Conservation (phyloP, 2,797 vertebrate genomes). For the Melanotaenia parkinsoni region DNA sequence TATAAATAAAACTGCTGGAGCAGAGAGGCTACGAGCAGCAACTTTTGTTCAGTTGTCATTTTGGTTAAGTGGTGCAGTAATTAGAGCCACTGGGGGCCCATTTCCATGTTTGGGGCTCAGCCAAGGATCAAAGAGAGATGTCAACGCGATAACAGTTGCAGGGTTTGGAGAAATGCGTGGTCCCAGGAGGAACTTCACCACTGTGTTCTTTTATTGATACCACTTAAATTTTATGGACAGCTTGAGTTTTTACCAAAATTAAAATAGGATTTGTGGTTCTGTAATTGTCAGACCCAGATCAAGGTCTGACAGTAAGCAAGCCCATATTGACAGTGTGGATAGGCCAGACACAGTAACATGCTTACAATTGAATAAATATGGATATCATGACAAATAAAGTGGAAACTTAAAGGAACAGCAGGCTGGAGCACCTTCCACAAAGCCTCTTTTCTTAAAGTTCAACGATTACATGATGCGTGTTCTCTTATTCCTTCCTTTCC, state of each 20-base stretch:
- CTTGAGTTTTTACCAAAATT: constrained; percentile 47
- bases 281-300: constrained; percentile 2
- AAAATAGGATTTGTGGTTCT: constrained; percentile 18
- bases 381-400: constrained; percentile 25
- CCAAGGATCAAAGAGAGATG: constrained; percentile 55
- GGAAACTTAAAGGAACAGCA: constrained; percentile 13
- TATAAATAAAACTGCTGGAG: constrained; percentile 13
- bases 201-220: constrained; percentile 35
- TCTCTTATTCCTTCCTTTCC: constrained; percentile 54
- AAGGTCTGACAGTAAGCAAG: not conserved
- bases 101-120: constrained; percentile 60
- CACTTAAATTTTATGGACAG: constrained; percentile 20
- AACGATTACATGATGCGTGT: constrained; percentile 47
- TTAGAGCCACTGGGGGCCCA: constrained; percentile 71
- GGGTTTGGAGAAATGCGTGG: constrained; percentile 31
- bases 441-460: constrained; percentile 37
- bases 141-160: constrained; percentile 47
- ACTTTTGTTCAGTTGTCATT: constrained; percentile 79
- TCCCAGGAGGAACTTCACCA: constrained; percentile 25
- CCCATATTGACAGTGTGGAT: constrained; percentile 6
- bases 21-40: constrained; percentile 45
- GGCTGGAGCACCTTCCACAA: constrained; percentile 29
- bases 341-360: not conserved
- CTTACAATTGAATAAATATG: constrained; percentile 9
- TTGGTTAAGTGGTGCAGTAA: constrained; percentile 75